Base-by-base conservation (phyloP, 1,140 invertebrate genomes). In the Drosophila lini region DNA sequence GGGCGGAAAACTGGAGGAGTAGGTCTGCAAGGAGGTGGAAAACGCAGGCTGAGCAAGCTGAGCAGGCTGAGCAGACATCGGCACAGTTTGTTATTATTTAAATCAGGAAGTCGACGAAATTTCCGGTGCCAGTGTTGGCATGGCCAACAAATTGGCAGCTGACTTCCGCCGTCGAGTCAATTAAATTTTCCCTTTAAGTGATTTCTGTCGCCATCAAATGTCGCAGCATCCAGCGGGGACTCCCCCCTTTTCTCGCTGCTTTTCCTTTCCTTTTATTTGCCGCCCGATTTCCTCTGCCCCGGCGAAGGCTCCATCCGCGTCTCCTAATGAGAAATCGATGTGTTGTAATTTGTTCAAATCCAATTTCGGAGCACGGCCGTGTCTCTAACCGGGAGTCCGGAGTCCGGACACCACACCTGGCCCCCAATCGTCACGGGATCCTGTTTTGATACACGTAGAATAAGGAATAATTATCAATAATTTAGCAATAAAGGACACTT, bases 101-200 rank as follows among this genome's bases (percentile, higher is more conserved):
- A 90, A 90, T 91, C 88, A 91, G 88, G 88, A 90, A 90, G 88
- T 88, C 85, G 88, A 91, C 80, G 88, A 88, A 90, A 91, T 90
- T 91, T 90, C 86, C 86, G 63, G 65, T 53, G 80, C 63, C 76
- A 67, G 59, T 71, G 28, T 55, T 53, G 64, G 65, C 78, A 90
- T 81, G 78, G 83, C 73, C 83, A 83, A 88, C 83, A 86, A 86
- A 88, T 86, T 86, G 83, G 74, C 74, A 78, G 75, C 75, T 77
- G 74, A 77, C 74, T 77, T 77, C 74, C 74, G 74, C 56, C 65
- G 74, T 60, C 76, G 78, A 86, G 83, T 86, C 83, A 86, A 86
- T 86, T 86, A 86, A 86, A 86, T 86, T 88, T 86, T 88, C 74
- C 86, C 62, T 86, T 88, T 83, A 86, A 86, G 83, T 88, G 83